Conservation (phyloP, 2,888 invertebrate genomes). For the Pristionchus fissidentatus region DNA sequence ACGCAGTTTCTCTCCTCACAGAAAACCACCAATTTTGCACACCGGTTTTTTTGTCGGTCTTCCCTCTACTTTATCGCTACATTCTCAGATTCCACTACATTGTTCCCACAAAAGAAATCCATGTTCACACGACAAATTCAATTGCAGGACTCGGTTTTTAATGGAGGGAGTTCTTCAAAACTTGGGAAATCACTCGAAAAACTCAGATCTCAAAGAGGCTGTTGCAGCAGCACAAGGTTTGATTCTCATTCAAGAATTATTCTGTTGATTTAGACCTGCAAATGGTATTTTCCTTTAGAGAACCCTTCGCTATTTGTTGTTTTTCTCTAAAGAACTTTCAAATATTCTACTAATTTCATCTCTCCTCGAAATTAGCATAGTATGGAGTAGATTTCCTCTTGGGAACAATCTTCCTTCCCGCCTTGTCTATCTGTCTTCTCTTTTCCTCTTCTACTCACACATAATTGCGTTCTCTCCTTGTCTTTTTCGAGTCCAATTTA, state of each 20-base stretch:
- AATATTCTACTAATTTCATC: background rate
- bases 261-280: background rate
- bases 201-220: conserved; percentile 61
- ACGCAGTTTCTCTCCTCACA: background rate
- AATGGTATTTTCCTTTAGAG: background rate
- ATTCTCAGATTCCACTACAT: background rate
- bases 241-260: background rate
- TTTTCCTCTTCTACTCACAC: background rate
- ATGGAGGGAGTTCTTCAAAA: conserved; percentile 41
- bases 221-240: conserved; percentile 66
- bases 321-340: background rate
- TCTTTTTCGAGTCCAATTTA: background rate
- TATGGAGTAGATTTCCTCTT: background rate
- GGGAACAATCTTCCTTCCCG: background rate
- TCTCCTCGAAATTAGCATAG: background rate
- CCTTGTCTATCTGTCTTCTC: background rate
- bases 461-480: background rate
- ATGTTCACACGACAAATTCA: background rate
- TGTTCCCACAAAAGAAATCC: background rate
- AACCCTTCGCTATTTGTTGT: background rate
- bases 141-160: background rate
- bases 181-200: conserved; percentile 51
- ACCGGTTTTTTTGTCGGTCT: background rate
- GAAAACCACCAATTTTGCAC: background rate
- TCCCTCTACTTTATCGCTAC: background rate